A percentile compares a stretch with the other conserved stretches of the same genome.
These are phyloP conservation scores for Dynastes grantii DNA, from an alignment of 2,888 invertebrate species.

Conservation along the genomic window DNA sequence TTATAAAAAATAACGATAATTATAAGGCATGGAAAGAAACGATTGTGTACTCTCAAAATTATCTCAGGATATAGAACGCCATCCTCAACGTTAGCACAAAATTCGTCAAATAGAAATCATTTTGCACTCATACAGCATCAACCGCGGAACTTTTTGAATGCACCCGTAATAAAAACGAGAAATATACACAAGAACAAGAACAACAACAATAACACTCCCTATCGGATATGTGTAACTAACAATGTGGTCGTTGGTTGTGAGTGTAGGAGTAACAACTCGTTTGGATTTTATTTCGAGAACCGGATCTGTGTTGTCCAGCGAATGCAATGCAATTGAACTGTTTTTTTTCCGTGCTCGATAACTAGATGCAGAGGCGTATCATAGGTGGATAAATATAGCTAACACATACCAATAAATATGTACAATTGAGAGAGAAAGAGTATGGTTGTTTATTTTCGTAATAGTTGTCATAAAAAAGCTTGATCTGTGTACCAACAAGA, in stretches of 20 bases:
- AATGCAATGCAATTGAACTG: neutral
- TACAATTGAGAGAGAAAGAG: no score
- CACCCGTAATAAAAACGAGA: no score
- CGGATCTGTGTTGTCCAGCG: slow-evolving; percentile 37
- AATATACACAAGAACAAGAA: no score
- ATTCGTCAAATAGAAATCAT: no score
- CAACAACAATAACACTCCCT: neutral
- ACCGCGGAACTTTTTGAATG: no score
- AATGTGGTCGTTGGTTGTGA: neutral
- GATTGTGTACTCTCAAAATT: no score
- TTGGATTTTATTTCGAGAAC: slow-evolving; percentile 33
- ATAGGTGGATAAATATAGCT: neutral
- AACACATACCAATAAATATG: neutral
- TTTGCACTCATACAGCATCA: no score
- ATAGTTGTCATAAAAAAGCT: neutral
- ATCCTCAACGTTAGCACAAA: no score
- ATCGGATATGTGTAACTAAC: neutral
- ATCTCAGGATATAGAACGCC: no score
- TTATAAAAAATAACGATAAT: no score
- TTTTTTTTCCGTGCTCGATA: neutral
- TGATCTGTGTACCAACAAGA: neutral
- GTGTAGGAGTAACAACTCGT: slow-evolving; percentile 41
- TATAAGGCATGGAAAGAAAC: no score
- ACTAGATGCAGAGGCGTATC: neutral
- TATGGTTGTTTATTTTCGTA: neutral